A percentile compares a stretch with the other conserved stretches of the same genome.
Conservation (phyloP, 2,888 invertebrate genomes). For the Pseudococcus jackbeardsleyi region DNA sequence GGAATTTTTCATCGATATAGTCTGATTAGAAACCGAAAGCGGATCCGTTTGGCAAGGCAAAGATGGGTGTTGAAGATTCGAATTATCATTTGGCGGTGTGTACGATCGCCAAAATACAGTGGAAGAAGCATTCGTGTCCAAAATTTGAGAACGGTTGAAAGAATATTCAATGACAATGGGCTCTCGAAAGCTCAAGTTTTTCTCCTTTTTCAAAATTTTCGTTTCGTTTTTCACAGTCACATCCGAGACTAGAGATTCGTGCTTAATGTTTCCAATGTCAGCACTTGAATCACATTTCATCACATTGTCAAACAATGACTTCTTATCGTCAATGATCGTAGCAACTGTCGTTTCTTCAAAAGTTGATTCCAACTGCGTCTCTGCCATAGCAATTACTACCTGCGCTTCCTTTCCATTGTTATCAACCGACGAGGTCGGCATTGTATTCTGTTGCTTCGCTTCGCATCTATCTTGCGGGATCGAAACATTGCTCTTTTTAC, state of each 20-base stretch:
- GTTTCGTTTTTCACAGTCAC: not conserved
- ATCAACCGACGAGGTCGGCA: not conserved
- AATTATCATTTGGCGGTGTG: not conserved
- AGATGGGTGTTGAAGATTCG: not conserved
- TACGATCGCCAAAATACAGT: not conserved
- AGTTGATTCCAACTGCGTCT: not conserved
- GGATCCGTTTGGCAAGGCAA: not conserved
- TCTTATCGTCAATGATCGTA: not conserved
- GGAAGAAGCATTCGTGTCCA: not conserved
- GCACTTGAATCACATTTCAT: not conserved
- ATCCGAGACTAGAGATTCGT: not conserved
- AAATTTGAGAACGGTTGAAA: not conserved
- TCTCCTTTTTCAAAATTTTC: not conserved
- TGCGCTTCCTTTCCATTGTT: not conserved
- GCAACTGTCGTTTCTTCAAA: not conserved
- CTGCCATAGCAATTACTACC: not conserved
- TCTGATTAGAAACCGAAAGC: not conserved
- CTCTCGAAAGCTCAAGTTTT: not conserved
- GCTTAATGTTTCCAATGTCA: not conserved
- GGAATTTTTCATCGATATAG: not conserved
- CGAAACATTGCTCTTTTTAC: not conserved
- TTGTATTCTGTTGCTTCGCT: not conserved
- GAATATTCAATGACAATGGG: slow-evolving; percentile 5
- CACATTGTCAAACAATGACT: not conserved
- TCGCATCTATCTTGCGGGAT: too few relatives aligned